These are phyloP conservation scores for Propithecus deckenii DNA, from an alignment of 2,797 vertebrate species.

Conservation along the genomic window DNA sequence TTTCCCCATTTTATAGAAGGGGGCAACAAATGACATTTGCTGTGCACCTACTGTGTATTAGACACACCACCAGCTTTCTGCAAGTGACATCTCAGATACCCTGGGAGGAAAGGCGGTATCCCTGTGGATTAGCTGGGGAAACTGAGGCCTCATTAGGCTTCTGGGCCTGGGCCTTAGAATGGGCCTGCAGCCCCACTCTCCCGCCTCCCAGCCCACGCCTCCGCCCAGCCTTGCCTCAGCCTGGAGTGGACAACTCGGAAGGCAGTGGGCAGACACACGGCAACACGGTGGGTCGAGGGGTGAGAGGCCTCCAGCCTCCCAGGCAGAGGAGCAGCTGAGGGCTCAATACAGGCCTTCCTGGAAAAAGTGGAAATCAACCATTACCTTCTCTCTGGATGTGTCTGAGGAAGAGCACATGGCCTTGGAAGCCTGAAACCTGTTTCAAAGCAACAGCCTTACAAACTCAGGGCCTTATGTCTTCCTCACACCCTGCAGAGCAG, in stretches of 20 bases:
- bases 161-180: background rate
- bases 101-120: background rate
- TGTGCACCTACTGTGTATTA: background rate
- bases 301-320: background rate
- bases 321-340: background rate
- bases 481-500: background rate
- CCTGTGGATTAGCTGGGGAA: background rate
- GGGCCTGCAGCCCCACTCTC: background rate
- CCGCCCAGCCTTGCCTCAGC: background rate
- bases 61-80: background rate
- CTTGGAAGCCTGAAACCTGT: background rate
- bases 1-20: background rate
- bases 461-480: background rate
- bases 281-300: no score
- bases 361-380: background rate
- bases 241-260: background rate
- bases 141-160: background rate
- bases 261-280: background rate
- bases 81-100: background rate
- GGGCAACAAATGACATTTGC: background rate
- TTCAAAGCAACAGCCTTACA: background rate
- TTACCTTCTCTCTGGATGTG: background rate
- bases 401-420: background rate
- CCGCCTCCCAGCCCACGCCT: background rate
- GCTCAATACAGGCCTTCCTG: background rate